A percentile compares a stretch with the other conserved stretches of the same genome.
Conservation (phyloP, 2,113 vertebrate genomes). For the Chamaetylas fuelleborni region DNA sequence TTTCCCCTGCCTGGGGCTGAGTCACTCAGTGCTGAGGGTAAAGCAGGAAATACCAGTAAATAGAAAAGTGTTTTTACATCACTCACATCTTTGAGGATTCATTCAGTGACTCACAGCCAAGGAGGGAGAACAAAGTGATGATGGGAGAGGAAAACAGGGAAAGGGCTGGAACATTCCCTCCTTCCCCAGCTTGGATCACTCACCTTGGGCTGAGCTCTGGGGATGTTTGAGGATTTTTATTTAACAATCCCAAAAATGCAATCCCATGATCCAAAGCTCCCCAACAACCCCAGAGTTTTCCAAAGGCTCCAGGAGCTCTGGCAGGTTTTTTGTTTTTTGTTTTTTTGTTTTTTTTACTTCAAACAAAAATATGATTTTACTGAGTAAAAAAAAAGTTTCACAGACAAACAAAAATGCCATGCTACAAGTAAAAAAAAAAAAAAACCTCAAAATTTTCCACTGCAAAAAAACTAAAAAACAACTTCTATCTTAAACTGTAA, state of each 20-base stretch:
- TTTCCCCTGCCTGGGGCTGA: background rate
- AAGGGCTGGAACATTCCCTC: background rate
- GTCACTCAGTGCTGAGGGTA: background rate
- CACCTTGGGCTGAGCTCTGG: background rate
- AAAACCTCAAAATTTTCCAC: too few relatives aligned
- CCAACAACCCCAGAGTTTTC: background rate
- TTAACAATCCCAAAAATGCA: background rate
- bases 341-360: too few relatives aligned
- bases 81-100: rapidly evolving
- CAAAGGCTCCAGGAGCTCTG: background rate
- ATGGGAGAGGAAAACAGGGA: background rate
- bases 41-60: background rate
- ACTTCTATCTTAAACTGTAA: too few relatives aligned
- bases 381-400: too few relatives aligned
- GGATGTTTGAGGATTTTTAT: background rate
- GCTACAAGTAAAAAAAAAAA: too few relatives aligned
- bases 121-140: background rate
- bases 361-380: too few relatives aligned
- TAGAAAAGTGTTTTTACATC: background rate
- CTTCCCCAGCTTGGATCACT: background rate
- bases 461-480: too few relatives aligned
- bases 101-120: background rate
- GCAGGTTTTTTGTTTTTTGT: background rate
- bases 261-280: background rate
- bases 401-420: too few relatives aligned